Conservation (phyloP, 2,113 vertebrate genomes). For the Pyrgilauda ruficollis region DNA sequence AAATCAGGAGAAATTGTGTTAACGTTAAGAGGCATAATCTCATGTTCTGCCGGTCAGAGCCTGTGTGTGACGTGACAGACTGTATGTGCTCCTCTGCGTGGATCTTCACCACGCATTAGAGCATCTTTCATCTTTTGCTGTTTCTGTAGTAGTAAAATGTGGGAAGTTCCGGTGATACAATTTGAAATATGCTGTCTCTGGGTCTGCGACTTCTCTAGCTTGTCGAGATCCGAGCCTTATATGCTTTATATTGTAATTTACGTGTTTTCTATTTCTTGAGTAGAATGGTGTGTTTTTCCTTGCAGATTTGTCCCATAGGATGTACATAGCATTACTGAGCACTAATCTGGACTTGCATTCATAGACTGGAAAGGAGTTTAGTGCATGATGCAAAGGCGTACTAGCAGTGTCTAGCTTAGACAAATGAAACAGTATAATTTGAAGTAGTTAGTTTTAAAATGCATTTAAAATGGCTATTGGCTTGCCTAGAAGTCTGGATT, state of each 20-base stretch:
- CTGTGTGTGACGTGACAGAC: neutral
- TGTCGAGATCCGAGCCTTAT: neutral
- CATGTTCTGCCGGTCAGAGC: neutral
- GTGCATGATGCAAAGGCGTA: neutral
- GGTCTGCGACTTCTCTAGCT: neutral
- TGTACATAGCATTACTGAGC: neutral
- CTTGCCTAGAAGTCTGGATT: neutral
- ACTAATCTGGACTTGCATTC: slow-evolving; percentile 18
- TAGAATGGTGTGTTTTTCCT: neutral
- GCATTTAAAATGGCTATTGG: neutral
- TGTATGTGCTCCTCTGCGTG: neutral
- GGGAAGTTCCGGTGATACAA: slow-evolving; percentile 30
- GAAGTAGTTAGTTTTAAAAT: neutral
- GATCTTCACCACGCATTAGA: neutral
- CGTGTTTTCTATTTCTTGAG: neutral
- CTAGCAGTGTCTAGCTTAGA: neutral
- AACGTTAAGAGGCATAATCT: neutral
- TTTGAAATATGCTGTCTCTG: slow-evolving; percentile 31
- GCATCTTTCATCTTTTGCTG: neutral
- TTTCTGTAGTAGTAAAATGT: neutral
- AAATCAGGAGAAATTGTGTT: neutral
- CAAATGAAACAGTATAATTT: neutral
- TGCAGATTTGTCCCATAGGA: neutral
- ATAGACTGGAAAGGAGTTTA: neutral
- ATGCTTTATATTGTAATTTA: neutral